Conservation (phyloP, 2,888 invertebrate species). For the Frankliniella fusca region DNA sequence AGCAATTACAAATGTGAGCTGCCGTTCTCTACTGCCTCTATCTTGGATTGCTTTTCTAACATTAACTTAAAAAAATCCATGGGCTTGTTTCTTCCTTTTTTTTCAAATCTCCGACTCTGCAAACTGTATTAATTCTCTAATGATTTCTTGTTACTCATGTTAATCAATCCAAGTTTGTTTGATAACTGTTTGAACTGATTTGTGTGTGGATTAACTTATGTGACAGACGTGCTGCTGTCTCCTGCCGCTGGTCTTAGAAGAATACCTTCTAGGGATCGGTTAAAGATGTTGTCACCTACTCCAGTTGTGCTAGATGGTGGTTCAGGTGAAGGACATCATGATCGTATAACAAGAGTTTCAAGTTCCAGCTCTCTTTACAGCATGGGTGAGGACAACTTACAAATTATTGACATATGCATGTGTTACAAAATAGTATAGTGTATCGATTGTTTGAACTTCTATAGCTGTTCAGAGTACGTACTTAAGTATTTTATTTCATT, state of each 20-base stretch:
- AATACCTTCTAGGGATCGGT: slow-evolving; percentile 27
- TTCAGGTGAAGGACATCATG: neutral
- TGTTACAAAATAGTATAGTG: too few species aligned
- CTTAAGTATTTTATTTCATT: neutral
- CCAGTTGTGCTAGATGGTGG: neutral
- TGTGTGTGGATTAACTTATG: neutral
- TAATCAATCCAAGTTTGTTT: neutral
- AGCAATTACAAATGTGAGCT: neutral
- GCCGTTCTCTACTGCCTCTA: neutral
- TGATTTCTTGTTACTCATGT: neutral
- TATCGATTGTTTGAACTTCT: too few species aligned
- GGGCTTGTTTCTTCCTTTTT: neutral
- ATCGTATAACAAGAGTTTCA: slow-evolving; percentile 55
- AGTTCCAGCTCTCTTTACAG: slow-evolving; percentile 68
- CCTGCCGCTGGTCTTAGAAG: slow-evolving; percentile 22
- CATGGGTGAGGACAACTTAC: slow-evolving; percentile 46
- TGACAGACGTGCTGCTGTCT: slow-evolving; percentile 27
- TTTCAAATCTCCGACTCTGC: neutral
- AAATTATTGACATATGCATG: neutral
- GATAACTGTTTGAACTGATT: too few species aligned
- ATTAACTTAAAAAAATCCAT: too few species aligned
- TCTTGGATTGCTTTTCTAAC: neutral
- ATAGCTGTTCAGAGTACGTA: neutral
- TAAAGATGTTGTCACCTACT: slow-evolving; percentile 18
- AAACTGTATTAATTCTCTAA: neutral